Evolutionary conservation across 1,140 invertebrate species (phyloP).

Genomic region (Lethocerus indicus): DNA sequence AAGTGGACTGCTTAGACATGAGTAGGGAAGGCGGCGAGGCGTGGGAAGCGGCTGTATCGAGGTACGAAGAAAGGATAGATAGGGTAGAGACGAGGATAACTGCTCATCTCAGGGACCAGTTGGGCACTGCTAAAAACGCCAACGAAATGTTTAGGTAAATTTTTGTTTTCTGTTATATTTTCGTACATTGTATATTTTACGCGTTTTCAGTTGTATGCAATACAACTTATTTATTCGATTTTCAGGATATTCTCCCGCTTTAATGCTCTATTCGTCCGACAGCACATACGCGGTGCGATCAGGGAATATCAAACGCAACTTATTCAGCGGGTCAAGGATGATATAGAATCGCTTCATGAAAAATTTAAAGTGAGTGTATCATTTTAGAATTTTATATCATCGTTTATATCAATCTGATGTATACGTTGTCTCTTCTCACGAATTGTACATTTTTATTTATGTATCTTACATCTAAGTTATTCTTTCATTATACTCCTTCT

Average conservation of each 20-base stretch:
- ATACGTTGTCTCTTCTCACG: too few relatives aligned
- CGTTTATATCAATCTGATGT: neutral
- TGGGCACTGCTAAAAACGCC: conserved; percentile 95
- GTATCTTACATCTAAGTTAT: too few relatives aligned
- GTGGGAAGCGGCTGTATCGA: conserved; percentile 89
- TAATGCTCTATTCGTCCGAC: conserved; percentile 95
- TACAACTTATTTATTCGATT: conserved; percentile 98
- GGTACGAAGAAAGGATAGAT: conserved; percentile 93
- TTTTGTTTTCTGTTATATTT: conserved; percentile 23
- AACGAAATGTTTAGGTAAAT: conserved; percentile 98
- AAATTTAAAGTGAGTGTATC: conserved; percentile 73
- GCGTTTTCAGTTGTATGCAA: neutral
- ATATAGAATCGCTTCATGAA: conserved; percentile 93
- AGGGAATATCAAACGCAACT: conserved; percentile 98
- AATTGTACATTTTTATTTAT: too few relatives aligned
- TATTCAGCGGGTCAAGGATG: conserved; percentile 97
- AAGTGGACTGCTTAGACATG: conserved; percentile 95
- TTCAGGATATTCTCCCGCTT: conserved; percentile 86
- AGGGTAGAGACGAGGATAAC: conserved; percentile 87
- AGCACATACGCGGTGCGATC: conserved; percentile 96
- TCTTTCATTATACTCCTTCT: too few relatives aligned
- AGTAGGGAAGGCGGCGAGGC: conserved; percentile 89
- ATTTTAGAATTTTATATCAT: neutral
- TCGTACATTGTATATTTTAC: neutral
- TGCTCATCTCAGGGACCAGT: conserved; percentile 85